Conservation (phyloP, 2,113 vertebrate species). For the Piprites chloris region DNA sequence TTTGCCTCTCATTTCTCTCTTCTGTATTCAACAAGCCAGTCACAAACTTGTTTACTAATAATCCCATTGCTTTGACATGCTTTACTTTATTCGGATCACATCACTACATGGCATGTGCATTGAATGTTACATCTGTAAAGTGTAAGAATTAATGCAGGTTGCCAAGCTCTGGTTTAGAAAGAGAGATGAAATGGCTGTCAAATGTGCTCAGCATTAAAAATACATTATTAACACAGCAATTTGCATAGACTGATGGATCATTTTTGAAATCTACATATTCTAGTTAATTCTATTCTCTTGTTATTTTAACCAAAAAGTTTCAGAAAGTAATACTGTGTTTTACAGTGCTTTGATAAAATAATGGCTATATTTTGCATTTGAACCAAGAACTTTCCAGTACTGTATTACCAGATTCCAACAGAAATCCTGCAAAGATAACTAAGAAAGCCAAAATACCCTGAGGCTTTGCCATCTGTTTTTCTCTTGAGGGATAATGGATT, state of each 20-base stretch:
- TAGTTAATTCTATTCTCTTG: constrained; percentile 49
- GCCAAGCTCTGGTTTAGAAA: constrained; percentile 38
- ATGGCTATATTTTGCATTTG: neutral
- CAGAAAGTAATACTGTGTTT: neutral
- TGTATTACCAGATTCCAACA: neutral
- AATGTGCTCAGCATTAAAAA: constrained; percentile 59
- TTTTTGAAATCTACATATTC: constrained; percentile 63
- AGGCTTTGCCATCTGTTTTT: neutral
- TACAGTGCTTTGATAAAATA: constrained; percentile 4
- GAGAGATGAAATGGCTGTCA: constrained; percentile 63
- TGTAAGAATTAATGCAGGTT: constrained; percentile 56
- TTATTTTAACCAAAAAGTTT: constrained; percentile 53
- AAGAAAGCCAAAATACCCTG: neutral
- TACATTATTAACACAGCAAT: constrained; percentile 54
- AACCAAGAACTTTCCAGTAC: neutral
- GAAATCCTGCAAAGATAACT: neutral
- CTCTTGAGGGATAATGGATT: neutral
- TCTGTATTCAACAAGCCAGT: neutral
- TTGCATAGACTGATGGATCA: constrained; percentile 64
- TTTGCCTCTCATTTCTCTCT: neutral
- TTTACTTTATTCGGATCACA: constrained; percentile 46
- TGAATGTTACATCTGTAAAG: constrained; percentile 55
- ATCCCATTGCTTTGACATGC: constrained; percentile 50
- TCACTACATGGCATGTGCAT: constrained; percentile 28
- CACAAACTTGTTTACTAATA: constrained; percentile 43